Evolutionary conservation across 2,888 invertebrate species (phyloP).

Genomic region (Ichneumoninae sp.): DNA sequence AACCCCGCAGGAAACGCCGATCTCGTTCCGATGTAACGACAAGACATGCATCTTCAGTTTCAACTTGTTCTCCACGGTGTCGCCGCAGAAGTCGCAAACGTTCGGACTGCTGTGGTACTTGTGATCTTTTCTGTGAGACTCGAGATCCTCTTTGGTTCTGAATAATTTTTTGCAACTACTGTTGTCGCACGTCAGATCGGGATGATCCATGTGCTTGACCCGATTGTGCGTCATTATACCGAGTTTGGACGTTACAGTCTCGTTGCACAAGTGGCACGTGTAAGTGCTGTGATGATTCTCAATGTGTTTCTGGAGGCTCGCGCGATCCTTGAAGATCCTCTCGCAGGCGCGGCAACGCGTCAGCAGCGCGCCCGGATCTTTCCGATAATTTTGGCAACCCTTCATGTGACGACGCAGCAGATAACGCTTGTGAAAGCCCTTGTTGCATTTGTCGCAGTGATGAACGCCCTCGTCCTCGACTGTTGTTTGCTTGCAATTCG

Average conservation of each 20-base stretch:
- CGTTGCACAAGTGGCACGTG: constrained; percentile 86
- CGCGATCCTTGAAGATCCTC: constrained; percentile 86
- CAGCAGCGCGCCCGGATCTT: constrained; percentile 85
- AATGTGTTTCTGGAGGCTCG: constrained; percentile 86
- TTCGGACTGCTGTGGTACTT: constrained; percentile 84
- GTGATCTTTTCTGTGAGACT: constrained; percentile 86
- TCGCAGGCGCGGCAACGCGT: constrained; percentile 87
- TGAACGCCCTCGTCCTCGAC: constrained; percentile 85
- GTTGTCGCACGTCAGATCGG: constrained; percentile 85
- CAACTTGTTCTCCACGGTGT: constrained; percentile 86
- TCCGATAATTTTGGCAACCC: constrained; percentile 86
- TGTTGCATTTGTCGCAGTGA: constrained; percentile 86
- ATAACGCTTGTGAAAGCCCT: constrained; percentile 86
- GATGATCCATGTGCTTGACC: constrained; percentile 86
- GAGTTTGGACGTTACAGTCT: constrained; percentile 86
- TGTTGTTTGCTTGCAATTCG: constrained; percentile 82
- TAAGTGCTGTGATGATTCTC: constrained; percentile 86
- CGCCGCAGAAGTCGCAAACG: constrained; percentile 87
- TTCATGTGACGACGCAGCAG: constrained; percentile 87
- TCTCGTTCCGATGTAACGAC: constrained; percentile 86
- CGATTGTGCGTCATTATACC: constrained; percentile 87
- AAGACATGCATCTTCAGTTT: constrained; percentile 87
- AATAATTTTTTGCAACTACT: constrained; percentile 85
- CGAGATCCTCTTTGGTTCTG: constrained; percentile 85
- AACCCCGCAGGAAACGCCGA: constrained; percentile 86